These are phyloP conservation scores for Leistus spinibarbis DNA, from an alignment of 2,888 invertebrate species.

Conservation along the genomic window DNA sequence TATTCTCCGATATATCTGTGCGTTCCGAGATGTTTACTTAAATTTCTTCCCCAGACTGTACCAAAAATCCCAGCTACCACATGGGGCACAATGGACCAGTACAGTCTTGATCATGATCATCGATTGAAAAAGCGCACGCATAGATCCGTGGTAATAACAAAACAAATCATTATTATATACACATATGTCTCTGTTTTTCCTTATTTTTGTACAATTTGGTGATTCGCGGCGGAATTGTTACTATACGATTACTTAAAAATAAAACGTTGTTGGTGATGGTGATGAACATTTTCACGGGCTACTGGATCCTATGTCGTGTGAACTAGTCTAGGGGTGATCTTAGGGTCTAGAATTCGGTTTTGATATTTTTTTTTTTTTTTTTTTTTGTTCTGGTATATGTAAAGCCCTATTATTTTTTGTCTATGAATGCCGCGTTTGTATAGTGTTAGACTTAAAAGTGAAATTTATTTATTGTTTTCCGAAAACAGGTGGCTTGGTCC, in stretches of 20 bases:
- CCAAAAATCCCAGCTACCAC: slow-evolving; percentile 40
- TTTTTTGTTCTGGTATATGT: slow-evolving; percentile 29
- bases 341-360: slow-evolving; percentile 34
- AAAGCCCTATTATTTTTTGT: not conserved
- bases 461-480: slow-evolving; percentile 38
- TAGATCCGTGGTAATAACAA: slow-evolving; percentile 2
- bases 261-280: not conserved
- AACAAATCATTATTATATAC: not conserved
- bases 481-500: slow-evolving; percentile 29
- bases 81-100: slow-evolving; percentile 43
- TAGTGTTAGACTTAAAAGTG: slow-evolving; percentile 20
- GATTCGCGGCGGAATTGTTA: no score
- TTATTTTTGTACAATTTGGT: not conserved
- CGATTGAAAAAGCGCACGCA: not conserved
- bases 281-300: slow-evolving; percentile 1
- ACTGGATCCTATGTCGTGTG: slow-evolving; percentile 37
- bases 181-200: not conserved
- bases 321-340: slow-evolving; percentile 33
- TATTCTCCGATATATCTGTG: not conserved
- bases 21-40: slow-evolving; percentile 20
- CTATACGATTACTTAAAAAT: not conserved
- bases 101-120: slow-evolving; percentile 11
- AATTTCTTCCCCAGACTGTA: slow-evolving; percentile 33
- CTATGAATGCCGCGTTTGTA: not conserved
- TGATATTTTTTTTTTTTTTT: no score